These are phyloP conservation scores for Ursus arctos DNA, from an alignment of 2,113 vertebrate species.

Conservation along the genomic window DNA sequence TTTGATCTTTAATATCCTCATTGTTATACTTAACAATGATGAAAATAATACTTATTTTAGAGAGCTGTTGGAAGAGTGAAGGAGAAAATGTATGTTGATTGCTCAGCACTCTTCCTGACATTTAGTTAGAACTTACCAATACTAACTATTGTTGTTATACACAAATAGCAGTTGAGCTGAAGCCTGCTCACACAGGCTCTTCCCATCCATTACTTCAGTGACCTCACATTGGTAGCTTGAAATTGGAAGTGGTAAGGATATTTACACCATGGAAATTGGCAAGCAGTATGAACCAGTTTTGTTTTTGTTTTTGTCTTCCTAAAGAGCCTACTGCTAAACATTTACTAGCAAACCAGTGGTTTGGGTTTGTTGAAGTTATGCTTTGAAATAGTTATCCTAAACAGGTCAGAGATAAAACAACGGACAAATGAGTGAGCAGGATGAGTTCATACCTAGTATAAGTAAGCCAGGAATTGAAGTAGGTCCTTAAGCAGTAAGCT, in stretches of 20 bases:
- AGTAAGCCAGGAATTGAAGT: not conserved
- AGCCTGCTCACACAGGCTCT: not conserved
- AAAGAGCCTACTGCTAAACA: not conserved
- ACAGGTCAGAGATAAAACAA: not conserved
- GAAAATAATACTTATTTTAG: not conserved
- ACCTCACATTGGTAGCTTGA: not conserved
- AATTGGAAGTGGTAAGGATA: not conserved
- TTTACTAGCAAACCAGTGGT: not conserved
- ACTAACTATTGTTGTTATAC: not conserved
- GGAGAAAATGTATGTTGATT: not conserved
- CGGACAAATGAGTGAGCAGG: not conserved
- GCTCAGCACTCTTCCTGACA: not conserved
- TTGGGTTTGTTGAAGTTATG: not conserved
- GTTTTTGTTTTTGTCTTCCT: not conserved
- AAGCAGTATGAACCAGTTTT: not conserved
- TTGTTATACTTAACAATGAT: not conserved
- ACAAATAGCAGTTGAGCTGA: not conserved
- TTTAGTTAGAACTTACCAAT: not conserved
- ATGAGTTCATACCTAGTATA: not conserved
- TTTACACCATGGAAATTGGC: not conserved
- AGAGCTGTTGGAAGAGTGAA: not conserved
- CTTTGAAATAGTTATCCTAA: not conserved
- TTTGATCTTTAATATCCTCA: not conserved
- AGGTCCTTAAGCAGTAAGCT: not conserved
- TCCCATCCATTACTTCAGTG: not conserved